phyloP scores from a whole-genome alignment of 2,888 invertebrate genomes.

The Pandemis cinnamomeana region DNA sequence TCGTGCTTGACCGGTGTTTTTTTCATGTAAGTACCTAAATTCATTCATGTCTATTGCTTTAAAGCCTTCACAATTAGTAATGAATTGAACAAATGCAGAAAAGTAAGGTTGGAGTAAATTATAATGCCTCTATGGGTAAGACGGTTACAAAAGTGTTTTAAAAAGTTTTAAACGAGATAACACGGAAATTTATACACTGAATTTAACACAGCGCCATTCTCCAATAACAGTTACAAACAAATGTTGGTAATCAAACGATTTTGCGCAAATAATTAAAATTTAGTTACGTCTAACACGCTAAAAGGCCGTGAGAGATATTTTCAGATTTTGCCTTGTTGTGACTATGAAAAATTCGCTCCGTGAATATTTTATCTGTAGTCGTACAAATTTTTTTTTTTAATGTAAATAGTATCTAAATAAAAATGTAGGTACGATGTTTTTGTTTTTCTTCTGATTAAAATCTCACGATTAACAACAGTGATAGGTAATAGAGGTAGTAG shows the following conservation, averaged over 20 bases:
- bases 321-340: neutral
- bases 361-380: neutral
- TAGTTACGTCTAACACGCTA: constrained; percentile 61
- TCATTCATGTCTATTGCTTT: no score
- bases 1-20: no score
- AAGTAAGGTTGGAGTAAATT: no score
- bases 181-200: neutral
- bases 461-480: no score
- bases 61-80: no score
- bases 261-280: constrained; percentile 76
- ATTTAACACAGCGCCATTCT: constrained; percentile 35
- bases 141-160: neutral
- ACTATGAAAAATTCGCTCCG: neutral
- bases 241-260: constrained; percentile 68
- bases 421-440: no score
- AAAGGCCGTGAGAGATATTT: constrained; percentile 30
- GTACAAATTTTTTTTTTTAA: no score
- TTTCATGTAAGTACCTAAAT: no score
- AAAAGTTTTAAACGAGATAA: neutral
- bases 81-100: no score
- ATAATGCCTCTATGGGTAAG: neutral
- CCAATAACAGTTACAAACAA: constrained; percentile 63
- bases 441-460: no score
- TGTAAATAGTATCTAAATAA: no score
- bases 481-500: no score